Conservation (phyloP, 1,140 invertebrate genomes). For the Frieseomelitta varia region DNA sequence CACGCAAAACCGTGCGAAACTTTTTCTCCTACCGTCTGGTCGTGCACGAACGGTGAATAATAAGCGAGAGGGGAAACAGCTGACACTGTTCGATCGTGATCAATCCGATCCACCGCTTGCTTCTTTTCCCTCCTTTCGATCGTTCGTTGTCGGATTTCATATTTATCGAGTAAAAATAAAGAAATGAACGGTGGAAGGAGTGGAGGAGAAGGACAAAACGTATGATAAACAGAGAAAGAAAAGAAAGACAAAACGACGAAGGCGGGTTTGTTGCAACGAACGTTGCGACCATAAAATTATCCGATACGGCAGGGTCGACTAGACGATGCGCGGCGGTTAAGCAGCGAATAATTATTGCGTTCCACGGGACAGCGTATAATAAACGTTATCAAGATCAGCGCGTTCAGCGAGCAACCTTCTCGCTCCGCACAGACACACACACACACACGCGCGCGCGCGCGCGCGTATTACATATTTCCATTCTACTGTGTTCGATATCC, state of each 20-base stretch:
- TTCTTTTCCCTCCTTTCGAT: background rate
- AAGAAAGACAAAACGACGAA: background rate
- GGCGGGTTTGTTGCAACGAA: background rate
- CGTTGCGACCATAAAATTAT: background rate
- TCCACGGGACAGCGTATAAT: background rate
- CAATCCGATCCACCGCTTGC: background rate
- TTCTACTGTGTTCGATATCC: background rate
- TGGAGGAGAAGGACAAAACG: no score
- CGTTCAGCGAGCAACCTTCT: background rate
- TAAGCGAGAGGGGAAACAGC: background rate
- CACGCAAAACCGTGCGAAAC: background rate
- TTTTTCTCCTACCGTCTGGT: background rate
- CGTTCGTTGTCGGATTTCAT: background rate
- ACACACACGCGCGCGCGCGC: no score
- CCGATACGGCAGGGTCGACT: background rate
- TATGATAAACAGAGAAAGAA: background rate
- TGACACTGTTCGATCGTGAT: background rate
- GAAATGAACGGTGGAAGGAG: background rate
- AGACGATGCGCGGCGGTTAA: constrained; percentile 15
- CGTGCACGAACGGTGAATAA: no score
- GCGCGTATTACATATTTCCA: constrained; percentile 6
- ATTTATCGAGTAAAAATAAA: background rate
- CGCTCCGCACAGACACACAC: no score
- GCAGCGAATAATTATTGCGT: constrained; percentile 33
- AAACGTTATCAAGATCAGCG: constrained; percentile 17